phyloP scores from a whole-genome alignment of 1,140 invertebrate species.

The Armadillidium nasatum region DNA sequence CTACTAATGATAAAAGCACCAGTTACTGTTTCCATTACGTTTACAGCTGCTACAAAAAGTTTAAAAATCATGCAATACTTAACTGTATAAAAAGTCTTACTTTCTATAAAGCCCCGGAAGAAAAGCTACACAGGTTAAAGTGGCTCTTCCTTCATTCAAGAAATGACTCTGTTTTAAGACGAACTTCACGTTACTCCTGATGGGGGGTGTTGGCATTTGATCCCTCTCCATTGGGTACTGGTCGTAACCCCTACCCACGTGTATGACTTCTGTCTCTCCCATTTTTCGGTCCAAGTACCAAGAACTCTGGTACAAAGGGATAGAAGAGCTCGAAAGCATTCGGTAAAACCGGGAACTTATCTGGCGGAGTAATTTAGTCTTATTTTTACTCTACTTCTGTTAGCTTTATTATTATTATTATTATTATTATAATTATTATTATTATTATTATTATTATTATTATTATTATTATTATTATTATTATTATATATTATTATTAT shows the following conservation, averaged over 20 bases:
- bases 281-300: too few relatives aligned
- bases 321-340: background rate
- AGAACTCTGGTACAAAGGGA: background rate
- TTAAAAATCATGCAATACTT: too few relatives aligned
- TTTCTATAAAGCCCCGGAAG: background rate
- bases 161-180: background rate
- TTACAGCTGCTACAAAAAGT: too few relatives aligned
- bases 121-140: background rate
- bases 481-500: background rate
- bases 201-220: background rate
- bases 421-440: background rate
- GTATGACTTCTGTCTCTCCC: background rate
- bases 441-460: background rate
- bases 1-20: too few relatives aligned
- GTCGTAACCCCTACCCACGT: background rate
- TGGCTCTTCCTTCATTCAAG: background rate
- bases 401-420: background rate
- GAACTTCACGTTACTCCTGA: background rate
- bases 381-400: background rate
- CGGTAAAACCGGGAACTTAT: background rate
- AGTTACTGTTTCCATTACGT: too few relatives aligned
- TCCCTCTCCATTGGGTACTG: background rate
- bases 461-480: background rate
- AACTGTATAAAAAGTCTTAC: too few relatives aligned
- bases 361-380: background rate